Evolutionary conservation across 2,797 vertebrate species (phyloP).

Genomic region (Philypnodon macrostomus): DNA sequence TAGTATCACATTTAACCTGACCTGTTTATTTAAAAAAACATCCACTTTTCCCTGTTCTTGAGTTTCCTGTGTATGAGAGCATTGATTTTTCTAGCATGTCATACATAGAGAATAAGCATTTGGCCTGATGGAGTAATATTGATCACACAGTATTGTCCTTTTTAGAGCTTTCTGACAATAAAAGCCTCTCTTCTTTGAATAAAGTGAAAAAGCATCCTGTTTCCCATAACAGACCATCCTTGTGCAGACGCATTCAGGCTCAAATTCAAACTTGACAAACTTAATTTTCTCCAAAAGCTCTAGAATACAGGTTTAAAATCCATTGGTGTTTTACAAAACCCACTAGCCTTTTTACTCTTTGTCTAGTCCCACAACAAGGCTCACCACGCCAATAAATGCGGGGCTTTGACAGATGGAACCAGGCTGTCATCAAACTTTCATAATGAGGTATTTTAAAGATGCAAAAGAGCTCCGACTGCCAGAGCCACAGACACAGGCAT

Average conservation of each 20-base stretch:
- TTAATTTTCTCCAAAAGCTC: conserved; percentile 14
- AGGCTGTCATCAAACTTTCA: conserved; percentile 49
- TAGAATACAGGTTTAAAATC: conserved; percentile 21
- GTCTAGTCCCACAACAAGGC: conserved; percentile 20
- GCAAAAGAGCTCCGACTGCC: conserved; percentile 19
- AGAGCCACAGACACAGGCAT: conserved; percentile 8
- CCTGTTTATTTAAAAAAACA: conserved; percentile 48
- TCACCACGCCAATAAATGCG: conserved; percentile 22
- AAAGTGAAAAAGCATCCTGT: conserved; percentile 17
- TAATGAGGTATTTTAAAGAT: conserved; percentile 34
- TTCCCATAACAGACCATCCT: conserved; percentile 7
- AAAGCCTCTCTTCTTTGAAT: conserved; percentile 7
- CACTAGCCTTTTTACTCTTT: conserved; percentile 21
- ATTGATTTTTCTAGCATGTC: conserved; percentile 60
- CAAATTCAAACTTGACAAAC: conserved; percentile 9
- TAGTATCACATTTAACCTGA: conserved; percentile 30
- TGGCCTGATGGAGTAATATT: conserved; percentile 52
- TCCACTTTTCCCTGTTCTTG: conserved; percentile 46
- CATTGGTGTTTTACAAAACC: conserved; percentile 29
- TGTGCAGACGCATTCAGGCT: conserved; percentile 1
- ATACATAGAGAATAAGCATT: conserved; percentile 48
- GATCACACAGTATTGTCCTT: conserved; percentile 43
- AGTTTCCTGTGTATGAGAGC: conserved; percentile 45
- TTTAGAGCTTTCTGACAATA: conserved; percentile 19
- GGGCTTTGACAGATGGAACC: conserved; percentile 36